Evolutionary conservation across 1,140 invertebrate species (phyloP).

Genomic region (Rhagoletis pomonella): DNA sequence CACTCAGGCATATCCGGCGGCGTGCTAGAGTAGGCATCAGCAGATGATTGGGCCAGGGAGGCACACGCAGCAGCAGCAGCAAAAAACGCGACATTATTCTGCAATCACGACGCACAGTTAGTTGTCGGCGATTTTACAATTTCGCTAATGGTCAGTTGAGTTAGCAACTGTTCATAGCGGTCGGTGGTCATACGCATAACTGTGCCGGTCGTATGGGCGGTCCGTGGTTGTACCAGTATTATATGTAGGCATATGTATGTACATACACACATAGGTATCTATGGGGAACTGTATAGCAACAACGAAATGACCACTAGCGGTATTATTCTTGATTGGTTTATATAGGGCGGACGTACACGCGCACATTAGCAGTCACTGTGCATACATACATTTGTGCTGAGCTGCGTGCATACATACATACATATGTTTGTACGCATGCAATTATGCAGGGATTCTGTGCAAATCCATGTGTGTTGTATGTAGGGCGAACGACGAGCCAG

Average conservation of each 20-base stretch:
- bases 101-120: constrained; percentile 34
- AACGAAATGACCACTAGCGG: neutral
- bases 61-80: neutral
- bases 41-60: neutral
- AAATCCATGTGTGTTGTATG: too few relatives aligned
- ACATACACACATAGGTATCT: too few relatives aligned
- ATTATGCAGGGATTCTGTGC: too few relatives aligned
- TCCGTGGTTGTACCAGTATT: neutral
- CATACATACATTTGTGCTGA: neutral
- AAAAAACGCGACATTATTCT: constrained; percentile 16
- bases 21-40: neutral
- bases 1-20: constrained; percentile 35
- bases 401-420: too few relatives aligned
- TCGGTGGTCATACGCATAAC: neutral
- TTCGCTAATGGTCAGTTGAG: neutral
- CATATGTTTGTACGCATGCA: neutral
- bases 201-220: neutral
- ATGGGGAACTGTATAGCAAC: neutral
- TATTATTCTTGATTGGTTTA: neutral
- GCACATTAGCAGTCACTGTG: neutral
- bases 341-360: neutral
- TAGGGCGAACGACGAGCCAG: neutral
- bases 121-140: neutral
- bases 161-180: neutral
- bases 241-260: too few relatives aligned